These are phyloP conservation scores for Odontamblyopus lacepedii DNA, from an alignment of 2,797 vertebrate species.

Conservation along the genomic window DNA sequence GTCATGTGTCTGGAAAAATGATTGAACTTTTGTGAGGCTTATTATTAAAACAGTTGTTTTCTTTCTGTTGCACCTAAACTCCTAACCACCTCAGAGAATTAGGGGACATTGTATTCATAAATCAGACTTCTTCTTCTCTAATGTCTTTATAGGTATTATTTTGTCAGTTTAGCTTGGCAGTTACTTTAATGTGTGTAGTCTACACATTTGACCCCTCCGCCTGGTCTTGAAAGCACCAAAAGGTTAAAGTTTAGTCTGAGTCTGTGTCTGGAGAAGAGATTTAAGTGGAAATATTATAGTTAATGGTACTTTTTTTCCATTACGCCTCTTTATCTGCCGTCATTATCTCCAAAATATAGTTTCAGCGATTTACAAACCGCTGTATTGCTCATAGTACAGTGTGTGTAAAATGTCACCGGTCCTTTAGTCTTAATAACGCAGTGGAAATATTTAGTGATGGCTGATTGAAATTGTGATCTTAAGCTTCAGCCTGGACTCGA, in stretches of 20 bases:
- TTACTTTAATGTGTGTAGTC: neutral
- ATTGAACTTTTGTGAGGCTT: neutral
- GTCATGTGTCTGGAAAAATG: conserved; percentile 2
- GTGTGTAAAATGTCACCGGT: conserved; percentile 9
- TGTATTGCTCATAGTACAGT: conserved; percentile 15
- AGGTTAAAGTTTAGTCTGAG: neutral
- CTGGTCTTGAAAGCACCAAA: conserved; percentile 18
- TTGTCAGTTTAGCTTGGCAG: neutral
- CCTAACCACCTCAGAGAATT: neutral
- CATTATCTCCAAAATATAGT: conserved; percentile 18
- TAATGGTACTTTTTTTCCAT: neutral
- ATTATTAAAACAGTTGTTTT: neutral
- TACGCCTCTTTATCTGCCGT: neutral
- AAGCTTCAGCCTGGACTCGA: conserved; percentile 37
- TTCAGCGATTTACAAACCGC: conserved; percentile 44
- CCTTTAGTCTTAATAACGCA: conserved; percentile 1
- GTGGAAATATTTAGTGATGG: conserved; percentile 31
- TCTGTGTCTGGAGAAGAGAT: neutral
- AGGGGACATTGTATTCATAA: neutral
- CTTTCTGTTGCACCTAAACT: neutral
- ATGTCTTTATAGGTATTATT: neutral
- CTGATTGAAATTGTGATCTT: conserved; percentile 26
- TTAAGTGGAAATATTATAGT: neutral
- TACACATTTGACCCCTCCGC: conserved; percentile 52
- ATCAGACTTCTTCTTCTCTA: too few species aligned